phyloP scores from a whole-genome alignment of 2,797 vertebrate genomes.

The Sebastes taczanowskii region DNA sequence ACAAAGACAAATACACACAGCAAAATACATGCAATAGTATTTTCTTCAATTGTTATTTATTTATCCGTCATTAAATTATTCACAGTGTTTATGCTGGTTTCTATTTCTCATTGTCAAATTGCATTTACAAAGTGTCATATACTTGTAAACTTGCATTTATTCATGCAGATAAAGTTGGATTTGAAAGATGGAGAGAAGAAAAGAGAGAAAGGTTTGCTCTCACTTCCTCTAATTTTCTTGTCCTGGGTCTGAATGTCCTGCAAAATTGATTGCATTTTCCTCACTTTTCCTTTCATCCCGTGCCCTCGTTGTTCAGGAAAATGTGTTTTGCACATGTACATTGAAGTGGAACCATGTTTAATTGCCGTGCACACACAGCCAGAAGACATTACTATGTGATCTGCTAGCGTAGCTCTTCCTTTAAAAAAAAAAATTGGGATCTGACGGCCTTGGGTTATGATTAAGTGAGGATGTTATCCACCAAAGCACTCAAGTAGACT shows the following conservation, averaged over 20 bases:
- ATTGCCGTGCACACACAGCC: slow-evolving; percentile 69
- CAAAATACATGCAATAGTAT: no score
- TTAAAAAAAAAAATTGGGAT: slow-evolving; percentile 30
- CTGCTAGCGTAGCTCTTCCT: slow-evolving; percentile 50
- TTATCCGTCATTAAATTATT: background rate
- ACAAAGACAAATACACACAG: background rate
- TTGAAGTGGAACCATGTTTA: slow-evolving; percentile 77
- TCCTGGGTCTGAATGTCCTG: slow-evolving; percentile 21
- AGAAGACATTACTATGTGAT: slow-evolving; percentile 68
- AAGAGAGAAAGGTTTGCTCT: background rate
- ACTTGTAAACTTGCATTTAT: background rate
- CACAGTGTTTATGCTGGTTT: background rate
- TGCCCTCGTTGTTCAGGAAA: slow-evolving; percentile 69
- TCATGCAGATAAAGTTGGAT: background rate
- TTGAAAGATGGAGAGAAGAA: background rate
- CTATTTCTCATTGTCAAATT: background rate
- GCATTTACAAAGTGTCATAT: background rate
- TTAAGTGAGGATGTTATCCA: slow-evolving; percentile 62
- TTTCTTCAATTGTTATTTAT: background rate
- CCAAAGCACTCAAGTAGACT: slow-evolving; percentile 31
- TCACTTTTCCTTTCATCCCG: slow-evolving; percentile 54
- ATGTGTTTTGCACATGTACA: slow-evolving; percentile 79
- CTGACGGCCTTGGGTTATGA: slow-evolving; percentile 49
- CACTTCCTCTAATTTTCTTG: slow-evolving; percentile 21
- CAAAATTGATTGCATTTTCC: slow-evolving; percentile 56